phyloP scores from a whole-genome alignment of 2,888 invertebrate genomes.

The Caenorhabditis doughertyi region DNA sequence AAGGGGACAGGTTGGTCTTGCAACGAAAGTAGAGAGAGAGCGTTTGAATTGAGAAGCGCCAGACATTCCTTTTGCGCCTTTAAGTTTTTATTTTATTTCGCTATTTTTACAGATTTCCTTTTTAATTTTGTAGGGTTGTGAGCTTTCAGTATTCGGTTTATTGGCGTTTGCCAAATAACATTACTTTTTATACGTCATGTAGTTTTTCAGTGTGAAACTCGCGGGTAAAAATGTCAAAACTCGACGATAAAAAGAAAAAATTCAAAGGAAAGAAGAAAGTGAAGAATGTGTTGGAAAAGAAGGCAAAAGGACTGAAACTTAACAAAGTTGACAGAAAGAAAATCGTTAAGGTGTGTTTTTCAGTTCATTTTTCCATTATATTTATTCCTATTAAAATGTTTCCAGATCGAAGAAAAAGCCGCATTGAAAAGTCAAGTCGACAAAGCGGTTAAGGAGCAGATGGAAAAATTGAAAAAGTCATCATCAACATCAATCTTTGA shows the following conservation, averaged over 20 bases:
- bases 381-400: background rate
- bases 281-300: constrained; percentile 72
- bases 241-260: constrained; percentile 57
- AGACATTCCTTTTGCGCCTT: constrained; percentile 43
- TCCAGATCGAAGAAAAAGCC: constrained; percentile 67
- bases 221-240: constrained; percentile 58
- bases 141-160: background rate
- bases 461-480: constrained; percentile 66
- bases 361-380: background rate
- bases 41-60: constrained; percentile 33
- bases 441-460: constrained; percentile 66
- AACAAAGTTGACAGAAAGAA: constrained; percentile 72
- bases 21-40: constrained; percentile 22
- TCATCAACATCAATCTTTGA: constrained; percentile 57
- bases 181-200: no score
- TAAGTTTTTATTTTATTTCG: constrained; percentile 14
- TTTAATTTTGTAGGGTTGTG: background rate
- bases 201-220: background rate
- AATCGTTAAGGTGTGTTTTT: constrained; percentile 65
- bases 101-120: constrained; percentile 30
- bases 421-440: constrained; percentile 61
- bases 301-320: constrained; percentile 72
- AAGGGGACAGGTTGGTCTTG: constrained; percentile 23
- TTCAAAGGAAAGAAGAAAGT: constrained; percentile 72
- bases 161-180: no score